Evolutionary conservation across 92 coral and sea anemone species (phyloP).

Genomic region (Parazoanthus swiftii): DNA sequence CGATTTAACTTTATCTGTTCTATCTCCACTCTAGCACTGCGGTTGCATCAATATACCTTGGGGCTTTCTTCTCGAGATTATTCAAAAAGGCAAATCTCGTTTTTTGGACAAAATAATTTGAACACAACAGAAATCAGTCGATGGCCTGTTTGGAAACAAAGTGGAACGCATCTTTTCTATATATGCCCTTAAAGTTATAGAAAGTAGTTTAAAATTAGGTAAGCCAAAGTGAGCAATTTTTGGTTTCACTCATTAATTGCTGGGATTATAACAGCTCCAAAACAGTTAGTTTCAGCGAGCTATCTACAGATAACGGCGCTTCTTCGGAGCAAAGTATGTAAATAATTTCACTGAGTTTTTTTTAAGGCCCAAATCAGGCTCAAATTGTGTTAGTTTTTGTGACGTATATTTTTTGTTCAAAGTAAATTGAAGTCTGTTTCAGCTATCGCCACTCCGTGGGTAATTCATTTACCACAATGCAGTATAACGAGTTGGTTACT

Average conservation of each 20-base stretch:
- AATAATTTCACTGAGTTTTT: too few species aligned
- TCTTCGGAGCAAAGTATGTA: too few species aligned
- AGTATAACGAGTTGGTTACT: not conserved
- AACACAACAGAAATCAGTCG: not conserved
- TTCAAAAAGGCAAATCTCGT: not conserved
- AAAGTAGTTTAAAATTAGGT: too few species aligned
- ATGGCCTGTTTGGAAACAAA: not conserved
- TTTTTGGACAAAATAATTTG: not conserved
- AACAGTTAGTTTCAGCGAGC: too few species aligned
- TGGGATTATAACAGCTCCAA: too few species aligned
- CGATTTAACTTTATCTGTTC: conserved; percentile 4
- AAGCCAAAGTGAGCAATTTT: too few species aligned
- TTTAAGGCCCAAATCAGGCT: not conserved
- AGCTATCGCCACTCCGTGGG: not conserved
- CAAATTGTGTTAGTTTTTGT: not conserved
- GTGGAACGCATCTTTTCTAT: too few species aligned
- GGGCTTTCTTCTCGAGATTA: not conserved
- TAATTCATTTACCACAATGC: too few species aligned
- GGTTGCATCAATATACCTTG: not conserved
- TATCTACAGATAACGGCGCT: too few species aligned
- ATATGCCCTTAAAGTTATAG: too few species aligned
- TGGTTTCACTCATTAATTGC: too few species aligned
- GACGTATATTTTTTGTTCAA: not conserved
- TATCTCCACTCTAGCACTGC: conserved; percentile 19
- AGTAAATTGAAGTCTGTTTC: not conserved